Percentiles rank a stretch among this genome's conserved stretches.
phyloP scores from a whole-genome alignment of 53 echinoderm and acorn worm species.

The Echinometra lucunter region DNA sequence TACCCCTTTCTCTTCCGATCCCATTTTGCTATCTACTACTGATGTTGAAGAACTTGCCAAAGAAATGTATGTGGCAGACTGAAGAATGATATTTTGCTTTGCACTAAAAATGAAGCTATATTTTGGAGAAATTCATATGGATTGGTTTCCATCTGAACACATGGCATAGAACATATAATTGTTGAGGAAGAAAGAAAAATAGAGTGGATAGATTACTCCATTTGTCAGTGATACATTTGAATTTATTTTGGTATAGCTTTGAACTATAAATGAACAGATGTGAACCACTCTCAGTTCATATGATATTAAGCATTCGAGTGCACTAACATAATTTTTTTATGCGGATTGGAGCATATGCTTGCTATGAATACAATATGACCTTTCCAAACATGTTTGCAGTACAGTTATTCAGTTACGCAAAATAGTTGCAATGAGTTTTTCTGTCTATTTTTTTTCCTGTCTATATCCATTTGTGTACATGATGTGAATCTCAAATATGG shows the following conservation, averaged over 20 bases:
- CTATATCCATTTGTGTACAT: background rate
- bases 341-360: background rate
- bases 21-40: background rate
- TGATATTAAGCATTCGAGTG: background rate
- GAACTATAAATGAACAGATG: background rate
- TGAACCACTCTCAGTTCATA: background rate
- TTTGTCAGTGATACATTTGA: background rate
- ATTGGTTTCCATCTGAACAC: too few relatives aligned
- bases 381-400: background rate
- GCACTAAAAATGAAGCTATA: too few relatives aligned
- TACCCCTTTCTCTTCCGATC: background rate
- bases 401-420: background rate
- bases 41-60: constrained; percentile 16
- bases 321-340: background rate
- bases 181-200: background rate
- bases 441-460: constrained; percentile 5
- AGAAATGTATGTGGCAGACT: background rate
- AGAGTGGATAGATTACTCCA: too few relatives aligned
- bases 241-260: background rate
- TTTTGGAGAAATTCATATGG: too few relatives aligned
- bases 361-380: background rate
- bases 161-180: too few relatives aligned
- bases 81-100: background rate
- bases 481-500: constrained; percentile 17
- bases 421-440: background rate